Percentiles rank a stretch among this genome's conserved stretches.
Evolutionary conservation across 2,113 vertebrate species (phyloP).

Genomic region (Saguinus imperator): DNA sequence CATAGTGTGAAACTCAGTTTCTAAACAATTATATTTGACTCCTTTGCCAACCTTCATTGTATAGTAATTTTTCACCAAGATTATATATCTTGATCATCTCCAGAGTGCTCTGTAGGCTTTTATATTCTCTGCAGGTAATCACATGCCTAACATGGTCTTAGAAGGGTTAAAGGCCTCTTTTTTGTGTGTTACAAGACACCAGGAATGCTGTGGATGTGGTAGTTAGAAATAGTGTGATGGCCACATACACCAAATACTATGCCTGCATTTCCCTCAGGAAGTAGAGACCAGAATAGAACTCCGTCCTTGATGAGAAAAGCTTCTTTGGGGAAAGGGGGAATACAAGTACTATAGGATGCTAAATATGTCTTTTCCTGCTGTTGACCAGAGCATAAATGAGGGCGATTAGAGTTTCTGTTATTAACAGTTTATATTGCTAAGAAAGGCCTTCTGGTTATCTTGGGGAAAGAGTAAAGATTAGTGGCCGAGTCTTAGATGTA

Average conservation of each 20-base stretch:
- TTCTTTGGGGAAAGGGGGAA: slow-evolving; percentile 6
- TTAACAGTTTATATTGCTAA: slow-evolving; percentile 15
- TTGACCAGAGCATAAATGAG: not conserved
- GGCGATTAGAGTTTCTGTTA: not conserved
- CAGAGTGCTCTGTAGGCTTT: not conserved
- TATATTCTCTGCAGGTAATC: not conserved
- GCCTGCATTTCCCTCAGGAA: slow-evolving; percentile 53
- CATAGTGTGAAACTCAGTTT: not conserved
- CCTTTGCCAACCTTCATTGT: not conserved
- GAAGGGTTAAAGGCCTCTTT: not conserved
- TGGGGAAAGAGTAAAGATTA: not conserved
- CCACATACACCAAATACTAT: not conserved
- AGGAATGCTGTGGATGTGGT: not conserved
- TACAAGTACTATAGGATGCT: slow-evolving; percentile 6
- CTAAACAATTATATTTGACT: not conserved
- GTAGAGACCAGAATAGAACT: slow-evolving; percentile 48
- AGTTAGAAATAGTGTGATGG: slow-evolving; percentile 22
- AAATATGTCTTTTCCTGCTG: slow-evolving; percentile 44
- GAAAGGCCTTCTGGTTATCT: not conserved
- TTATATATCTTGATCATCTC: not conserved
- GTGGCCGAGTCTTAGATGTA: not conserved
- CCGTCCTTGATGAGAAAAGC: slow-evolving; percentile 58
- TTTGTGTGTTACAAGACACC: not conserved
- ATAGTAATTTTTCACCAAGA: not conserved
- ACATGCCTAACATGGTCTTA: not conserved